Evolutionary conservation across 2,888 invertebrate genomes (phyloP).

Genomic region (Baccha elongata): DNA sequence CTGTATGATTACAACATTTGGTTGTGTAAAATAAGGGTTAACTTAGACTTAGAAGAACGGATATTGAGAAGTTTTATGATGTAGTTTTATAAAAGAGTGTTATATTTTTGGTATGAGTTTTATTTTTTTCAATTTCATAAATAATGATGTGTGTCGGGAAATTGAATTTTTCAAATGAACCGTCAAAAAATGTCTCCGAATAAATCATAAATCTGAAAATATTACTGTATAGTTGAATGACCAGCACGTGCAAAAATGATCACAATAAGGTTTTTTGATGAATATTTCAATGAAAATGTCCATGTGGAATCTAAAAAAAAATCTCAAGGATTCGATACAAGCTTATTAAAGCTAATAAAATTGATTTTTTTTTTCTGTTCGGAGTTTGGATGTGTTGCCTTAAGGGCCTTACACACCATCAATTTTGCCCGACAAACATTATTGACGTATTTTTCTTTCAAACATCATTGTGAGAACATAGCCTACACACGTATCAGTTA

Average conservation of each 20-base stretch:
- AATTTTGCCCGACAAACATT: too few species aligned
- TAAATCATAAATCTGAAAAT: constrained; percentile 1
- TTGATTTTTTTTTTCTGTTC: too few species aligned
- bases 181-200: not conserved
- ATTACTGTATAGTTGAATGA: not conserved
- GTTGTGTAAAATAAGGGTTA: not conserved
- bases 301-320: too few species aligned
- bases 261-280: not conserved
- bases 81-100: not conserved
- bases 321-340: too few species aligned
- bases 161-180: constrained; percentile 16
- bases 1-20: not conserved
- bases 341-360: too few species aligned
- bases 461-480: too few species aligned
- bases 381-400: too few species aligned
- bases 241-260: not conserved
- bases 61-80: constrained; percentile 11
- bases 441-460: too few species aligned
- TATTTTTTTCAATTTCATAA: not conserved
- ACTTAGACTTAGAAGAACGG: constrained; percentile 9
- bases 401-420: too few species aligned
- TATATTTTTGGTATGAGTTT: not conserved
- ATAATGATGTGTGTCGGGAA: constrained; percentile 9
- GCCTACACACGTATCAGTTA: too few species aligned
- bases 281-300: too few species aligned